Conservation (phyloP, 1,140 invertebrate species). For the Scaptomyza hsui region DNA sequence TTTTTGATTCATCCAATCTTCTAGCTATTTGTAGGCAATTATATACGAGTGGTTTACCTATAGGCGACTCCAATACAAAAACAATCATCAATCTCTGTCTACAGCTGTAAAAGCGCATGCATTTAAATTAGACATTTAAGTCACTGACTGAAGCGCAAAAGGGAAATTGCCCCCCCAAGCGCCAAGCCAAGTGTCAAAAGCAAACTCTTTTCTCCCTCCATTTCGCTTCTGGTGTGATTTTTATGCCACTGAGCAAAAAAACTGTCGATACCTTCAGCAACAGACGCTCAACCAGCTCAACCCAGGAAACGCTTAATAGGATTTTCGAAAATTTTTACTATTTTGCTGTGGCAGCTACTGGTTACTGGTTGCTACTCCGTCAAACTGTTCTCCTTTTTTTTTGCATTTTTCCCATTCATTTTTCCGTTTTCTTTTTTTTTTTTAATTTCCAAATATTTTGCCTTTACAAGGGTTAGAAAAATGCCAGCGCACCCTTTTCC, state of each 20-base stretch:
- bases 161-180: constrained; percentile 18
- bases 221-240: constrained; percentile 31
- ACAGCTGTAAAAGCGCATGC: constrained; percentile 80
- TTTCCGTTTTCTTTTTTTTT: constrained; percentile 47
- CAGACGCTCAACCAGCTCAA: constrained; percentile 34
- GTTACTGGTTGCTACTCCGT: constrained; percentile 49
- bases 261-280: constrained; percentile 51
- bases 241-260: constrained; percentile 6
- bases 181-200: constrained; percentile 57
- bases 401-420: constrained; percentile 22
- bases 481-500: constrained; percentile 55
- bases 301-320: constrained; percentile 77
- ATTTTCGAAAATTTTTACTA: constrained; percentile 80
- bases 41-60: constrained; percentile 25
- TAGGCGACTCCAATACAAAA: constrained; percentile 15
- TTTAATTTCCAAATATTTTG: constrained; percentile 74
- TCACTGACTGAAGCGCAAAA: constrained; percentile 23
- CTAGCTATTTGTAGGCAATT: constrained; percentile 67
- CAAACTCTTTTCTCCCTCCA: constrained; percentile 12
- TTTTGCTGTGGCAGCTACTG: constrained; percentile 73
- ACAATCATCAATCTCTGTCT: constrained; percentile 83
- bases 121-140: constrained; percentile 84
- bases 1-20: constrained; percentile 18
- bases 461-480: constrained; percentile 73
- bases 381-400: constrained; percentile 37